Base-by-base conservation (phyloP, 2,797 vertebrate genomes). In the Telmatherina bonti region DNA sequence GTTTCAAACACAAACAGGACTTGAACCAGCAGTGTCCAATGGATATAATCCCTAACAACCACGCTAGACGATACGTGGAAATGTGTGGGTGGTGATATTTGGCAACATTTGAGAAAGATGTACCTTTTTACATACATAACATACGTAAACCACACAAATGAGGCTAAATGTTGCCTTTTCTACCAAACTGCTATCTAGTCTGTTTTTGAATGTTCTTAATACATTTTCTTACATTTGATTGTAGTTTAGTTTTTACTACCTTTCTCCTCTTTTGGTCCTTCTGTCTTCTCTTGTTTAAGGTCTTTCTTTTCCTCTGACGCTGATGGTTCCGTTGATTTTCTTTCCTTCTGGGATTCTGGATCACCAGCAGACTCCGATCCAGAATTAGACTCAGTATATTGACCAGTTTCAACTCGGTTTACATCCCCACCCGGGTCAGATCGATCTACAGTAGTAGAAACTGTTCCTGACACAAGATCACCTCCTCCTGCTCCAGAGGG, bases 161-260 rank as follows among this genome's bases (percentile, higher is more conserved):
- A 38, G 43, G 9, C 20, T 9, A 9, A 45, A 45, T 45, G 2
- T 2, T 45, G 43, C 43, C 20, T 45, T n/a, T n/a, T 45, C 5
- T 22, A 22, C 10, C 45, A 22, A 49, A 24, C n/a, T 2, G 9
- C 24, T 29, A 29, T 29, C 9, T 43, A 43, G 9, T 5, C 2
- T 26, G 7, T 58, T 24, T 18, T 38, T 16, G 18, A 43, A 27
- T 2, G 13, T 24, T 51, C 11, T 4, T 18, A 27, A 8, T 9
- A n/a, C 20, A 29, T 43, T 6, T 22, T 22, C 24, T 27, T 15
- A 16, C 13, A 15, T 38, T 38, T 38, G 4, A 38, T 15, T 16
- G 15, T 16, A 30, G 27, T 22, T 24, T 5, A 20, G 8, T 52
- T 29, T 52, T 79, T 59, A 69, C 45, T 90, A 88, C 88, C 89